A percentile compares a stretch with the other conserved stretches of the same genome.
Conservation (phyloP, 2,888 invertebrate genomes). For the Drosophila histrio region DNA sequence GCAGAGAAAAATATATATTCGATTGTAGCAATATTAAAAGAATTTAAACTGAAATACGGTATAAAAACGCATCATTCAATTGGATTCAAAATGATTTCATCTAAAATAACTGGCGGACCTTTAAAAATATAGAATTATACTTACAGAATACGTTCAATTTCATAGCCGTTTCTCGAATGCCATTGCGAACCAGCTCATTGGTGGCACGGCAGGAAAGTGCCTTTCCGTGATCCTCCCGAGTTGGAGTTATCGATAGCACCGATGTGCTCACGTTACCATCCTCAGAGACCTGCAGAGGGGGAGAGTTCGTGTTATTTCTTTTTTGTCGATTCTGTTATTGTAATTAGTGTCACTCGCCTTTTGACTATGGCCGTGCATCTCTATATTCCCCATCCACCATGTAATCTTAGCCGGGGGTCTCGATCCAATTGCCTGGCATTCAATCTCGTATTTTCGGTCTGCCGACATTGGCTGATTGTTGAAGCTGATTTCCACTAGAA, state of each 20-base stretch:
- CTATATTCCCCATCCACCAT: constrained; percentile 92
- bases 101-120: neutral
- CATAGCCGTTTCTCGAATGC: constrained; percentile 91
- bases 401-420: constrained; percentile 93
- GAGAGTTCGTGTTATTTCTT: neutral
- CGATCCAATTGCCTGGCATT: constrained; percentile 93
- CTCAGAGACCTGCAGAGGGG: constrained; percentile 87
- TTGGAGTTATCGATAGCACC: constrained; percentile 90
- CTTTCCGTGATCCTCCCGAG: constrained; percentile 91
- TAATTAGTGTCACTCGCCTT: constrained; percentile 73
- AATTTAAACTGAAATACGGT: neutral
- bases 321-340: neutral
- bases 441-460: constrained; percentile 91
- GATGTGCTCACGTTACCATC: constrained; percentile 93
- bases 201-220: constrained; percentile 92
- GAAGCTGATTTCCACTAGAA: constrained; percentile 91
- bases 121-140: constrained; percentile 83
- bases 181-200: constrained; percentile 89
- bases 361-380: constrained; percentile 85
- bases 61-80: neutral
- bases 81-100: neutral
- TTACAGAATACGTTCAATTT: constrained; percentile 95
- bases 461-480: constrained; percentile 93
- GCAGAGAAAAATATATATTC: neutral
- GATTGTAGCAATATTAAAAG: neutral